A percentile compares a stretch with the other conserved stretches of the same genome.
Conservation (phyloP, 2,113 vertebrate genomes). For the Sterna hirundo region DNA sequence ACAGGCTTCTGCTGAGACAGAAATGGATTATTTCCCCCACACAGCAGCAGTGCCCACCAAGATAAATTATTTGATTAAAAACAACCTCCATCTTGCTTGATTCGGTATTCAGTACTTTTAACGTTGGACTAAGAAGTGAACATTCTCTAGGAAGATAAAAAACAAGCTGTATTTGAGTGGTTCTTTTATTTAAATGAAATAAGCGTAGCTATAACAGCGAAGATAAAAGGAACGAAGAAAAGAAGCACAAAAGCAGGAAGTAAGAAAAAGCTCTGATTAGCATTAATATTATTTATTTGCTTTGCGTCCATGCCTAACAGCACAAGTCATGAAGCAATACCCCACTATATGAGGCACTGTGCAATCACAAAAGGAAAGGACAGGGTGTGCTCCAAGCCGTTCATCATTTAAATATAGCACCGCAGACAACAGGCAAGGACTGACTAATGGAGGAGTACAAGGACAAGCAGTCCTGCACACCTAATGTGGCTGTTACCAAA, state of each 20-base stretch:
- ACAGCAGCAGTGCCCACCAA: background rate
- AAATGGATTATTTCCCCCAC: background rate
- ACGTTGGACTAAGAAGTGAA: background rate
- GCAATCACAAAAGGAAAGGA: slow-evolving; percentile 26
- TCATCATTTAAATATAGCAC: slow-evolving; percentile 16
- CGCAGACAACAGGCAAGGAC: background rate
- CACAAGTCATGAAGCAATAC: background rate
- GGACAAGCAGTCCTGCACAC: background rate
- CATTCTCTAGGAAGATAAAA: slow-evolving; percentile 1
- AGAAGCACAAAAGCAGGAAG: slow-evolving; percentile 8
- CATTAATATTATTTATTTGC: background rate
- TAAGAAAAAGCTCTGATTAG: background rate
- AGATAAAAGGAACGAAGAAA: background rate
- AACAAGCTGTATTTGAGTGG: background rate
- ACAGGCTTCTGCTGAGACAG: background rate
- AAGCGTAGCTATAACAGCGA: background rate
- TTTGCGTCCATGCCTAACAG: background rate
- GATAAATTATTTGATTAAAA: background rate
- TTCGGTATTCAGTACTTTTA: background rate
- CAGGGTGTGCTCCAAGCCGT: slow-evolving; percentile 11
- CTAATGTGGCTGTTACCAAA: background rate
- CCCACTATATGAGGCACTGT: background rate
- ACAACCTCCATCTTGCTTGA: background rate
- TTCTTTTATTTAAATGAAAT: background rate
- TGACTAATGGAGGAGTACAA: background rate